Conservation (phyloP, 1,140 invertebrate species). For the Bombyx mori region DNA sequence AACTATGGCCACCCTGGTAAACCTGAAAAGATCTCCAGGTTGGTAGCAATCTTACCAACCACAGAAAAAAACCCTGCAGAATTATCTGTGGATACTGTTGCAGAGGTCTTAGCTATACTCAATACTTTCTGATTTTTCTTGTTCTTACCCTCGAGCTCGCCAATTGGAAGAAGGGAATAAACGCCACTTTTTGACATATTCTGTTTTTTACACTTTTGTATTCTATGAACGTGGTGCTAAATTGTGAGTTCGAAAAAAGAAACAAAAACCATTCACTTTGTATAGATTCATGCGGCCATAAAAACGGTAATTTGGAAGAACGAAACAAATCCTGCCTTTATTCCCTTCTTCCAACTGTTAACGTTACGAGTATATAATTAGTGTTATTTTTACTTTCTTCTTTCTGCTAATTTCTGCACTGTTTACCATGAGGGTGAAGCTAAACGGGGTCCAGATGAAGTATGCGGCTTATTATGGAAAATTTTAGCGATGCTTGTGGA, state of each 20-base stretch:
- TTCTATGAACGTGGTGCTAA: neutral
- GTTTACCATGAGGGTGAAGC: neutral
- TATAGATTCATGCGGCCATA: slow-evolving; percentile 1
- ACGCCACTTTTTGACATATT: slow-evolving; percentile 2
- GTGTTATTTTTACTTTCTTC: too few species aligned
- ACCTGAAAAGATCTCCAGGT: too few species aligned
- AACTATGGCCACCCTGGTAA: too few species aligned
- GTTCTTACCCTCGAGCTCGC: too few species aligned
- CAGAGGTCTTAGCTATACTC: too few species aligned
- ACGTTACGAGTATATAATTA: too few species aligned
- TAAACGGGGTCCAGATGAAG: neutral
- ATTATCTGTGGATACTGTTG: too few species aligned
- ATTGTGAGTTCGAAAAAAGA: neutral
- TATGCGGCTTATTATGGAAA: neutral
- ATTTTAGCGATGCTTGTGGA: slow-evolving; percentile 1
- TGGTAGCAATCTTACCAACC: too few species aligned
- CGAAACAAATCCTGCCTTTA: slow-evolving; percentile 1
- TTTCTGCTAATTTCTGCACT: too few species aligned
- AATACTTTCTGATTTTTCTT: too few species aligned
- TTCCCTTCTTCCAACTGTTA: neutral
- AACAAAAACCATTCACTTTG: neutral
- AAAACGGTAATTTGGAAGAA: slow-evolving; percentile 1
- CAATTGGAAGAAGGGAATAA: neutral
- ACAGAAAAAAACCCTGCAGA: too few species aligned
- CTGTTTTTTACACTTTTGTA: neutral